Conservation (phyloP, 2,113 vertebrate species). For the Tylochromis polylepis region DNA sequence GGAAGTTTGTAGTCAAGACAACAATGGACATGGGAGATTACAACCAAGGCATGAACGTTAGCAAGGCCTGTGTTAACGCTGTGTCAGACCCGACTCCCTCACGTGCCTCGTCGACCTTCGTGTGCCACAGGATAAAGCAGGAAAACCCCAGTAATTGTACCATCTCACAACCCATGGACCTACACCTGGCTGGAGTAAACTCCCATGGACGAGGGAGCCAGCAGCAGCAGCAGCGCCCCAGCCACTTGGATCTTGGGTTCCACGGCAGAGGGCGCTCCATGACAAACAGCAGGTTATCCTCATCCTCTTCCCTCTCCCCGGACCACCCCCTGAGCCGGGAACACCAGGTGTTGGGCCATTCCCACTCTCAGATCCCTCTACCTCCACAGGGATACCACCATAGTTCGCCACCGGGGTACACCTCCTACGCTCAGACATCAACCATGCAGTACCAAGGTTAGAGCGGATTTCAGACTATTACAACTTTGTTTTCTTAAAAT, state of each 20-base stretch:
- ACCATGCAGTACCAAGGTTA: conserved; percentile 88
- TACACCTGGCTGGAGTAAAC: conserved; percentile 58
- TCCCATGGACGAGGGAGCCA: conserved; percentile 73
- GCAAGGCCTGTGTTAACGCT: conserved; percentile 70
- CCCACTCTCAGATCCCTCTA: conserved; percentile 76
- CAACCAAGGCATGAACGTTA: conserved; percentile 74
- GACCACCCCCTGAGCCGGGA: conserved; percentile 84
- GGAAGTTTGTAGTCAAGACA: conserved; percentile 89
- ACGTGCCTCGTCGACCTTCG: conserved; percentile 52
- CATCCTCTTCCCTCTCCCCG: conserved; percentile 79
- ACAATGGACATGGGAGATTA: conserved; percentile 84
- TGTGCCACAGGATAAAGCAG: conserved; percentile 89
- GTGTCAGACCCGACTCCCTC: conserved; percentile 64
- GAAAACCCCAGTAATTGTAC: conserved; percentile 81
- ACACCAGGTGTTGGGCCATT: conserved; percentile 73
- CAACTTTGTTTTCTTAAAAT: background rate
- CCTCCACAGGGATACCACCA: conserved; percentile 80
- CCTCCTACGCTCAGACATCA: conserved; percentile 79
- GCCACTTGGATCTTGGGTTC: conserved; percentile 74
- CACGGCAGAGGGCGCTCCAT: conserved; percentile 73
- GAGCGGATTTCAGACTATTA: conserved; percentile 22
- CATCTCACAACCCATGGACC: conserved; percentile 74
- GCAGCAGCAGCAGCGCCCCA: conserved; percentile 74
- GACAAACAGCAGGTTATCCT: conserved; percentile 76
- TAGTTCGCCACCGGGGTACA: conserved; percentile 73